A percentile compares a stretch with the other conserved stretches of the same genome.
phyloP scores from a whole-genome alignment of 2,888 invertebrate species.

The Epistrophella euchroma region DNA sequence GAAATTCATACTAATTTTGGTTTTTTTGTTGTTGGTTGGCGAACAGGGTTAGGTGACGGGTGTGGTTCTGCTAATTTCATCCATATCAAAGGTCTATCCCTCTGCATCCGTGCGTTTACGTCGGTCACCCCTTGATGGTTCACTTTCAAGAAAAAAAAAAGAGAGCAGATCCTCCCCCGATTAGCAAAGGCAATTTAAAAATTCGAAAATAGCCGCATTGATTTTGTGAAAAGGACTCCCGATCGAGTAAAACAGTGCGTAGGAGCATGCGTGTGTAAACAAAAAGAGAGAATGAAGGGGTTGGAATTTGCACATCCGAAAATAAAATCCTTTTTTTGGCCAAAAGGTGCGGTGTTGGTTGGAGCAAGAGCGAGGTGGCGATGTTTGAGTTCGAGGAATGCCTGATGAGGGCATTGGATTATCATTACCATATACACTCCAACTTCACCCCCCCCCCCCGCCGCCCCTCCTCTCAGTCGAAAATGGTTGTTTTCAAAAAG shows the following conservation, averaged over 20 bases:
- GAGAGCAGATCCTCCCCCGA: slow-evolving; percentile 1
- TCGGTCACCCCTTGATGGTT: not conserved
- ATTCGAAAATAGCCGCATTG: slow-evolving; percentile 51
- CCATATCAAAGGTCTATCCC: slow-evolving; percentile 3
- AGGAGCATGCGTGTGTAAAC: slow-evolving; percentile 59
- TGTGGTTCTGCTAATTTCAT: slow-evolving; percentile 30
- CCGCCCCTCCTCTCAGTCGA: not conserved
- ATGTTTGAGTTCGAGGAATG: slow-evolving; percentile 19
- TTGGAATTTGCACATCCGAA: slow-evolving; percentile 58
- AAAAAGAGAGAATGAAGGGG: not conserved
- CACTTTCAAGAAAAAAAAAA: not conserved
- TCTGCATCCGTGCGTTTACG: too few species aligned
- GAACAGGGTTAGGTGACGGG: not conserved
- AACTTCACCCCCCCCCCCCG: not conserved
- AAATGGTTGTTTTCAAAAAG: slow-evolving; percentile 21
- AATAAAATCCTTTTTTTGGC: slow-evolving; percentile 72
- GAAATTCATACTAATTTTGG: slow-evolving; percentile 45
- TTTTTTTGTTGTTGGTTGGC: slow-evolving; percentile 11
- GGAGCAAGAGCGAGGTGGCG: slow-evolving; percentile 4
- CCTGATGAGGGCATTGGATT: slow-evolving; percentile 61
- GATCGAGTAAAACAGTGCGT: slow-evolving; percentile 40
- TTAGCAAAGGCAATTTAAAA: slow-evolving; percentile 20
- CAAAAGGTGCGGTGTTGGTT: slow-evolving; percentile 1
- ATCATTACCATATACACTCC: slow-evolving; percentile 9
- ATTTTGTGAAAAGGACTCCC: slow-evolving; percentile 60